Conservation (phyloP, 1,140 invertebrate species). For the Ips typographus region DNA sequence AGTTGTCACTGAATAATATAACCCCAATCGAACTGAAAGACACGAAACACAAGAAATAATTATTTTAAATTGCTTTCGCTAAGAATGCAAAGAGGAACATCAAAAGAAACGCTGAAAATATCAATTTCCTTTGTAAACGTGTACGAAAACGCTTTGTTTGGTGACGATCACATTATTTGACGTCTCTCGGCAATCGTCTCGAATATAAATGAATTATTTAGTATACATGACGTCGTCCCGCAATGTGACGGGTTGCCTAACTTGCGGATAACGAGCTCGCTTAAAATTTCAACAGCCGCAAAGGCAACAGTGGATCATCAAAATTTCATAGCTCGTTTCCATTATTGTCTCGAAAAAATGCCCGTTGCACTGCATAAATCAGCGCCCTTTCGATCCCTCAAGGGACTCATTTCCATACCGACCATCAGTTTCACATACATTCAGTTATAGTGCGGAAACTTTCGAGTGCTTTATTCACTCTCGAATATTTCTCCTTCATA, state of each 20-base stretch:
- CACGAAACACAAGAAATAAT: slow-evolving; percentile 22
- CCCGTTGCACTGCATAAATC: not conserved
- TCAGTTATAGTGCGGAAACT: slow-evolving; percentile 6
- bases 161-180: slow-evolving; percentile 32
- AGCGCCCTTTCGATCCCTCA: not conserved
- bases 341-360: not conserved
- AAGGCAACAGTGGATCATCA: slow-evolving; percentile 12
- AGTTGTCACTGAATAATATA: too few relatives aligned
- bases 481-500: slow-evolving; percentile 12
- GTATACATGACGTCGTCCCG: slow-evolving; percentile 32
- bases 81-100: slow-evolving; percentile 7
- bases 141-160: slow-evolving; percentile 36
- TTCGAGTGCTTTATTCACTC: slow-evolving; percentile 17
- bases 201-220: slow-evolving; percentile 38
- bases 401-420: not conserved
- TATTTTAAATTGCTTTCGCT: slow-evolving; percentile 29
- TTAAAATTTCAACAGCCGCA: slow-evolving; percentile 23
- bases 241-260: slow-evolving; percentile 23
- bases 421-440: slow-evolving; percentile 6
- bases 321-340: slow-evolving; percentile 7
- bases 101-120: slow-evolving; percentile 34
- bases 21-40: not conserved
- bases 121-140: slow-evolving; percentile 37
- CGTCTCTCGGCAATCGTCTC: slow-evolving; percentile 32
- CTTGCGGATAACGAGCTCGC: slow-evolving; percentile 14